Percentiles rank a stretch among this genome's conserved stretches.
These are phyloP conservation scores for Electrophaes corylata DNA, from an alignment of 2,888 invertebrate genomes.

Conservation along the genomic window DNA sequence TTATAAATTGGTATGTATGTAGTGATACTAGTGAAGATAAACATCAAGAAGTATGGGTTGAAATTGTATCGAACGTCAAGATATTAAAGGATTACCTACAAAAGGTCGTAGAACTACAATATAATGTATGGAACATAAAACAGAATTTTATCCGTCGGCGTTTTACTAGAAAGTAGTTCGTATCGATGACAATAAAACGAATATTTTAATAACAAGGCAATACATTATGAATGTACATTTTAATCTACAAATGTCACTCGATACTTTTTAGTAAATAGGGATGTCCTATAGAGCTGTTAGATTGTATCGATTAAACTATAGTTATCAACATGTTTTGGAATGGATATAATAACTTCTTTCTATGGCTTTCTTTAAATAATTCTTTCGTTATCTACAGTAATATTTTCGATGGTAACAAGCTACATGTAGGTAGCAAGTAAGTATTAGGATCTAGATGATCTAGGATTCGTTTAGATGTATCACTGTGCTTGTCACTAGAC, in stretches of 20 bases:
- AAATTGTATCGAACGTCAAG: conserved; percentile 13
- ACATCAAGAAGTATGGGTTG: background rate
- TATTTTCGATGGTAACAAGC: no score
- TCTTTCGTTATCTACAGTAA: no score
- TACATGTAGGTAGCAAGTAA: no score
- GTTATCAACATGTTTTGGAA: no score
- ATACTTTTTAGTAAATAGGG: conserved; percentile 50
- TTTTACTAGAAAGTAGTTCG: conserved; percentile 41
- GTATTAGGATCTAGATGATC: no score
- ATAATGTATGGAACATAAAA: conserved; percentile 28
- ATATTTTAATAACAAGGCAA: conserved; percentile 67
- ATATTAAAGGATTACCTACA: conserved; percentile 27
- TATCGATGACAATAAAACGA: conserved; percentile 53
- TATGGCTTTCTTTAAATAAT: no score
- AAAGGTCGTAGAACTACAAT: conserved; percentile 24
- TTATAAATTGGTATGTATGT: background rate
- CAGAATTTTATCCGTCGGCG: conserved; percentile 38
- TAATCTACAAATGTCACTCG: conserved; percentile 72
- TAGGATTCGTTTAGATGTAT: no score
- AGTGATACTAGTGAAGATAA: background rate
- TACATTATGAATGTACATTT: conserved; percentile 66
- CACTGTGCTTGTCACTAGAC: no score
- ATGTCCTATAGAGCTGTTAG: conserved; percentile 27
- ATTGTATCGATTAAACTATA: no score
- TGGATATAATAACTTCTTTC: no score